Conservation (phyloP, 2,888 invertebrate genomes). For the Cheilosia scutellata region DNA sequence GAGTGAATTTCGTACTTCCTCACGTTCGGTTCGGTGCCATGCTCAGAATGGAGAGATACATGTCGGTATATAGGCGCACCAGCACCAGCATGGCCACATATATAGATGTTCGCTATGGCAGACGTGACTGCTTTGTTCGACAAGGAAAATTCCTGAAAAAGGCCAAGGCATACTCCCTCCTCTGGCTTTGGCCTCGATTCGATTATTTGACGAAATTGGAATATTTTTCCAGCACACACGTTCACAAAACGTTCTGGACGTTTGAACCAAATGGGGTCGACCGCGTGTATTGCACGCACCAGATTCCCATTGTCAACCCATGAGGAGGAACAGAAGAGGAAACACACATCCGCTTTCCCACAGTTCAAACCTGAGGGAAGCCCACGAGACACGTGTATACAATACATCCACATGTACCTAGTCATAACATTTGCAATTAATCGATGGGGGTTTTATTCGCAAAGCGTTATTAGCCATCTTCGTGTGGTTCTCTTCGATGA, state of each 20-base stretch:
- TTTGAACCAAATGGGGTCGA: conserved; percentile 29
- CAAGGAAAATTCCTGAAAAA: conserved; percentile 54
- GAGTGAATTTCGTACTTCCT: conserved; percentile 70
- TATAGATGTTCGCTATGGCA: conserved; percentile 51
- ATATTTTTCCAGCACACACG: conserved; percentile 65
- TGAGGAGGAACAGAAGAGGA: background rate
- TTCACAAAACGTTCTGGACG: conserved; percentile 30
- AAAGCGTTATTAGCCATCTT: conserved; percentile 49
- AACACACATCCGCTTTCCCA: conserved; percentile 36
- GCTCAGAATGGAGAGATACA: conserved; percentile 43
- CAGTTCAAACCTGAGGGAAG: background rate
- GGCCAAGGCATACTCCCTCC: conserved; percentile 28
- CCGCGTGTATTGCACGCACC: conserved; percentile 56
- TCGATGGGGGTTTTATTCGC: conserved; percentile 53
- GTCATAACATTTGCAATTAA: conserved; percentile 66
- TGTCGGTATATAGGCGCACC: conserved; percentile 62
- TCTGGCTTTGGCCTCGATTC: conserved; percentile 54
- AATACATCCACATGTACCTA: background rate
- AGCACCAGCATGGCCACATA: conserved; percentile 12
- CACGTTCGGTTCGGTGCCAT: conserved; percentile 55
- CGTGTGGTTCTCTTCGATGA: background rate
- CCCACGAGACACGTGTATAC: background rate
- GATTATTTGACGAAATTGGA: conserved; percentile 76
- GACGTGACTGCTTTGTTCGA: conserved; percentile 68
- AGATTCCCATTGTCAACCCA: conserved; percentile 38